These are phyloP conservation scores for Vimba vimba DNA, from an alignment of 2,113 vertebrate species.

Conservation along the genomic window DNA sequence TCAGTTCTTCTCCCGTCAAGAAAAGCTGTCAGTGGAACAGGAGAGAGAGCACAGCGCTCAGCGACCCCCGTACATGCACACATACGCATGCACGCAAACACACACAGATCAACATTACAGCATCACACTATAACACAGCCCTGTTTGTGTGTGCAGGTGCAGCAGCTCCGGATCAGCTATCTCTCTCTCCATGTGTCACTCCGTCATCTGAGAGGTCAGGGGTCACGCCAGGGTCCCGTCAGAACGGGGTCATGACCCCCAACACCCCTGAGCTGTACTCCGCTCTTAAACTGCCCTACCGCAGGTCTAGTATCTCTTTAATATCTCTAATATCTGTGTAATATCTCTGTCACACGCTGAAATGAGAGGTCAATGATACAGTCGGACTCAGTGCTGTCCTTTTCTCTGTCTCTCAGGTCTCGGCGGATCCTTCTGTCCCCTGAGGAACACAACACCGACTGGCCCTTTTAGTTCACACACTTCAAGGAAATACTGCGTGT, in stretches of 20 bases:
- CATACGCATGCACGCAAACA: not conserved
- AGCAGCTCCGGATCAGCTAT: slow-evolving; percentile 53
- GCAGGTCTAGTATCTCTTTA: slow-evolving; percentile 64
- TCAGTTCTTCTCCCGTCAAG: slow-evolving; percentile 64
- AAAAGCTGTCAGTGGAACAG: slow-evolving; percentile 25
- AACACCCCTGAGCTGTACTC: slow-evolving; percentile 74
- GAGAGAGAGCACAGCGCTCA: slow-evolving; percentile 57
- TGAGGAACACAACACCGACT: not conserved
- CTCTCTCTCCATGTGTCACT: slow-evolving; percentile 61
- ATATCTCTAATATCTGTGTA: not conserved
- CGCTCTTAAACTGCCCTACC: slow-evolving; percentile 65
- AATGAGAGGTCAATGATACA: not conserved
- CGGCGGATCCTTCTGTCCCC: slow-evolving; percentile 13
- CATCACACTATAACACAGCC: not conserved
- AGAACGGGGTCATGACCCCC: slow-evolving; percentile 57
- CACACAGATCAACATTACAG: not conserved
- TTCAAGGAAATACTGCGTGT: not conserved
- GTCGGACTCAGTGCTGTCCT: not conserved
- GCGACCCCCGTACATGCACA: slow-evolving; percentile 54
- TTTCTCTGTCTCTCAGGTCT: slow-evolving; percentile 46
- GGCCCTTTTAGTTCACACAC: not conserved
- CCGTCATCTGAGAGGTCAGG: slow-evolving; percentile 53
- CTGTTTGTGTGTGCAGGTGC: slow-evolving; percentile 37
- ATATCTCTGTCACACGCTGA: not conserved
- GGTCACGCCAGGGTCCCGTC: slow-evolving; percentile 41